phyloP scores from a whole-genome alignment of 2,888 invertebrate genomes.

The Amaurobius ferox region DNA sequence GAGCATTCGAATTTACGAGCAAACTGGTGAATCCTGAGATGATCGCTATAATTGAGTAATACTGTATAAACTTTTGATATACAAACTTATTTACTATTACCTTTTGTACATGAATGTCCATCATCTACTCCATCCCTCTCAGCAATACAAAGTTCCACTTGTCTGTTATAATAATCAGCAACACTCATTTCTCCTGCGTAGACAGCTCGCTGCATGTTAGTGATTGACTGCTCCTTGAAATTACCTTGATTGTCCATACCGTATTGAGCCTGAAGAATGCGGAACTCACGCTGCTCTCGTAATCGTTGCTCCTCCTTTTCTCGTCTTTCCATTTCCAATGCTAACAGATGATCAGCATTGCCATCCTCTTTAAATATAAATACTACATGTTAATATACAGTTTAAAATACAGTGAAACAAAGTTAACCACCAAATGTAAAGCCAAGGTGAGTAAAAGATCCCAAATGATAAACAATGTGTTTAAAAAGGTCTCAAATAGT shows the following conservation, averaged over 20 bases:
- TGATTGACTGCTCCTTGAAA: constrained; percentile 86
- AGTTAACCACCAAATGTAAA: no score
- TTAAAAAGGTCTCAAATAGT: no score
- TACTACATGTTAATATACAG: not conserved
- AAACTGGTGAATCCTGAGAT: no score
- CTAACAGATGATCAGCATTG: constrained; percentile 80
- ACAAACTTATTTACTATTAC: constrained; percentile 78
- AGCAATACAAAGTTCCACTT: constrained; percentile 85
- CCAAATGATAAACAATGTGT: no score
- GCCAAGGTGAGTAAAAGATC: no score
- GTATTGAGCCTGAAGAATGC: constrained; percentile 88
- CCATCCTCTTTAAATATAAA: constrained; percentile 74
- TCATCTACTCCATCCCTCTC: constrained; percentile 89
- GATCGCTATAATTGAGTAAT: no score
- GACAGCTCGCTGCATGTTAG: constrained; percentile 87
- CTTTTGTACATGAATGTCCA: constrained; percentile 88
- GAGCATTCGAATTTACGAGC: no score
- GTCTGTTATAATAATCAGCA: constrained; percentile 89
- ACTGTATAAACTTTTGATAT: no score
- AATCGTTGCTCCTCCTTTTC: constrained; percentile 84
- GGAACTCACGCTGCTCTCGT: constrained; percentile 88
- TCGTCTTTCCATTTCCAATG: constrained; percentile 80
- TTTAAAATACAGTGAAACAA: no score
- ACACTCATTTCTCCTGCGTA: constrained; percentile 91
- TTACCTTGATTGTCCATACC: constrained; percentile 93